Conservation (phyloP, 2,113 vertebrate species). For the Ageneiosus marmoratus region DNA sequence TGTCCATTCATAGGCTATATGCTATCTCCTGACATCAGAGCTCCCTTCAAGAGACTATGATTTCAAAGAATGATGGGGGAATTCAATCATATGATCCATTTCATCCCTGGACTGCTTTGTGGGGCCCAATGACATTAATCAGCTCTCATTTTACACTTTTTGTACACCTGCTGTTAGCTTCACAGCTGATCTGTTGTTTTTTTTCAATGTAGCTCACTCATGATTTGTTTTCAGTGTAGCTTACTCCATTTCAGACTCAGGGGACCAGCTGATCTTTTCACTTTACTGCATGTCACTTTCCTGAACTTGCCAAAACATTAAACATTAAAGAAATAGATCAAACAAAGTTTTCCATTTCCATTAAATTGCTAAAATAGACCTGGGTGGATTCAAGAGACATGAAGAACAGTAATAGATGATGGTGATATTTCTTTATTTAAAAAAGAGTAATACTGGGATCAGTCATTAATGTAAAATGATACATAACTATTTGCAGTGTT, state of each 20-base stretch:
- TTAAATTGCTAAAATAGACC: not conserved
- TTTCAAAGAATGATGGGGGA: slow-evolving; percentile 71
- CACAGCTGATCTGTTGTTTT: slow-evolving; percentile 56
- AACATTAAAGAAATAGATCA: not conserved
- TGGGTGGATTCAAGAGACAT: not conserved
- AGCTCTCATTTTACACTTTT: slow-evolving; percentile 70
- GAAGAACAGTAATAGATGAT: not conserved
- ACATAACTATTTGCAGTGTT: not conserved
- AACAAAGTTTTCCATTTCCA: not conserved
- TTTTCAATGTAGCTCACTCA: slow-evolving; percentile 57
- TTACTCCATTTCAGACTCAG: slow-evolving; percentile 60
- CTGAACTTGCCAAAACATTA: slow-evolving; percentile 20
- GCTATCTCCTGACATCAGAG: slow-evolving; percentile 73
- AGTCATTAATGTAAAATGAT: not conserved
- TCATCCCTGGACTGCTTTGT: slow-evolving; percentile 62
- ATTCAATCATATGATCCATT: slow-evolving; percentile 60
- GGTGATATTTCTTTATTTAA: not conserved
- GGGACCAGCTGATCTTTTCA: slow-evolving; percentile 15
- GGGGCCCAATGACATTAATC: slow-evolving; percentile 57
- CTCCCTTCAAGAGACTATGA: slow-evolving; percentile 62
- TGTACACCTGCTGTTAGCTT: slow-evolving; percentile 52
- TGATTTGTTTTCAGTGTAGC: slow-evolving; percentile 60
- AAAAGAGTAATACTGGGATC: not conserved
- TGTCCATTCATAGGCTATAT: slow-evolving; percentile 60
- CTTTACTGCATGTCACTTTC: slow-evolving; percentile 30